Conservation (phyloP, 2,797 vertebrate species). For the Melanogrammus aeglefinus region DNA sequence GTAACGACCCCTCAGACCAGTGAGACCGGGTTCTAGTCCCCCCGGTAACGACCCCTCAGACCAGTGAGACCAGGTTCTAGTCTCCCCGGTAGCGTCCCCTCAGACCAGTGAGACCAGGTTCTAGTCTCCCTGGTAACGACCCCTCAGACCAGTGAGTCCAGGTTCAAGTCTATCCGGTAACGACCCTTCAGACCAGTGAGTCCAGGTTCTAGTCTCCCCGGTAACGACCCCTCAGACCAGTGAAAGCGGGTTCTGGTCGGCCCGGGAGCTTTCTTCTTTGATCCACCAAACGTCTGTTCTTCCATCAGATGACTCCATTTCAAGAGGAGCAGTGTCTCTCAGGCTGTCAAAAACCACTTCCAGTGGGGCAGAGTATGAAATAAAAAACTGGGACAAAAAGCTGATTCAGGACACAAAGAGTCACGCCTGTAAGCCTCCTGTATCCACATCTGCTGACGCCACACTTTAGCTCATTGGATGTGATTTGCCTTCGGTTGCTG, state of each 20-base stretch:
- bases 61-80: background rate
- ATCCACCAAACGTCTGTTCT: constrained; percentile 20
- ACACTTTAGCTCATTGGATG: constrained; percentile 22
- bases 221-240: background rate
- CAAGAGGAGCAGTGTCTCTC: background rate
- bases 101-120: no score
- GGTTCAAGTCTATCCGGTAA: constrained; percentile 11
- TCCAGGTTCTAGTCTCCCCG: background rate
- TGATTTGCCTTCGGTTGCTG: background rate
- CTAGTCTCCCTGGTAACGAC: background rate
- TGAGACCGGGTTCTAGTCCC: no score
- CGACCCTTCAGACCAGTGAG: no score
- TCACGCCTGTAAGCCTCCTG: constrained; percentile 17
- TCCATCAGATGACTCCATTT: constrained; percentile 5
- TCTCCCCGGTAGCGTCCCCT: background rate
- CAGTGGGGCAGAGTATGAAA: background rate
- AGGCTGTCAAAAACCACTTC: constrained; percentile 19
- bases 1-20: constrained; percentile 1
- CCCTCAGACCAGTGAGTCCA: background rate
- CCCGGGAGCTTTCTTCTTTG: constrained; percentile 26
- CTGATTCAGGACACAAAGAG: constrained; percentile 1
- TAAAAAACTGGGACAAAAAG: background rate
- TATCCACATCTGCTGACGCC: constrained; percentile 15
- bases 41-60: constrained; percentile 1
- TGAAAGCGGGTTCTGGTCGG: background rate